Base-by-base conservation (phyloP, 2,113 vertebrate genomes). In the Tiliqua scincoides region DNA sequence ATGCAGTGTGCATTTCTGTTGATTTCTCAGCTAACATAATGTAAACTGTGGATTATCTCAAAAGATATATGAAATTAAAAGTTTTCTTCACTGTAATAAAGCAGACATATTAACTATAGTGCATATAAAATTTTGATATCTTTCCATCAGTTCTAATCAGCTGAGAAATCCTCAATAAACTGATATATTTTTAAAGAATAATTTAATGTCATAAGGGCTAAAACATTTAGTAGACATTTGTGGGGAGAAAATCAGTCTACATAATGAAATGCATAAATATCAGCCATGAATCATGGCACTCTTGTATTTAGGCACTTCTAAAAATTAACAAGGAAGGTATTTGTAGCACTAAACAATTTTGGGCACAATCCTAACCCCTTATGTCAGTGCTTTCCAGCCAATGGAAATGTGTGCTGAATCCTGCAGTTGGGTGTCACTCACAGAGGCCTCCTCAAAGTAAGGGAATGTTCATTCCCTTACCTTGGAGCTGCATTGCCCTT, bases 1-100 rank as follows among this genome's bases (percentile, higher is more conserved):
- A 27, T 62, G 62, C 25, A 83, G 25, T 54, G 59, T 43, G 37
- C 15, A 30, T 23, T 89, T 91, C 40, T 76, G 79, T 25, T 74
- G 43, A 74, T 76, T 75, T 75, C 61, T 65, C n/a, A 84, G 40
- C 21, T 63, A 32, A 1, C 32, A 65, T 18, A 65, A 76, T 75
- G 61, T 30, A 84, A 63, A 84, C 6, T 32, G 32, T 65, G 30
- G 61, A 65, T 35, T 30, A 72, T 20, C 37, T 11, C 54, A 72
- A 30, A 30, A 65, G 14, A 65, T 43, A 82, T 25, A 70, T 37
- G 43, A 54, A 82, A 25, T 54, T 4, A 12, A 9, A 67, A 35
- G 35, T 79, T 12, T 65, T 10, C 12, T 63, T 40, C 37, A 27
- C 14, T 74, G 27, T n/a, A 63, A 48, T 84, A 5, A 83, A 72